phyloP scores from a whole-genome alignment of 2,888 invertebrate genomes.

The Liposcelis brunnea region DNA sequence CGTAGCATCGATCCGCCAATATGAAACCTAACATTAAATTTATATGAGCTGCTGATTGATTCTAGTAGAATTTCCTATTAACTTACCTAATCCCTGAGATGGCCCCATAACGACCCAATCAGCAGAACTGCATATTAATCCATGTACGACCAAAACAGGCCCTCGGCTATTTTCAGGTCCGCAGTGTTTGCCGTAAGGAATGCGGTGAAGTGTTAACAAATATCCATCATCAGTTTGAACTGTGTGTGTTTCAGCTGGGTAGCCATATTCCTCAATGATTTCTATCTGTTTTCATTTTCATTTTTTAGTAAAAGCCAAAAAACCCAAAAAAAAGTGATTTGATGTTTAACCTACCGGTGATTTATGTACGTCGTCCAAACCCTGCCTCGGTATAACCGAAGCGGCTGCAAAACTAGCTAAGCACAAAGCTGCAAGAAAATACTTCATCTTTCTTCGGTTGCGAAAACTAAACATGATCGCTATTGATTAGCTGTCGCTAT shows the following conservation, averaged over 20 bases:
- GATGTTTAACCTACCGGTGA: too few species aligned
- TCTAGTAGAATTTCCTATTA: background rate
- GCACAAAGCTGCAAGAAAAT: too few species aligned
- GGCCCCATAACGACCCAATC: slow-evolving; percentile 20
- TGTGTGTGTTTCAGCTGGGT: slow-evolving; percentile 41
- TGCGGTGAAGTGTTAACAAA: slow-evolving; percentile 57
- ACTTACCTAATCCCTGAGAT: slow-evolving; percentile 18
- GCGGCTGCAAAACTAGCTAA: too few species aligned
- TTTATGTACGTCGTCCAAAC: too few species aligned
- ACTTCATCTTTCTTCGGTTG: too few species aligned
- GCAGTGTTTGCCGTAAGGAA: slow-evolving; percentile 25
- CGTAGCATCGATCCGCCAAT: slow-evolving; percentile 16
- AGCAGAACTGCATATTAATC: slow-evolving; percentile 19
- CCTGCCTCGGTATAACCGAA: too few species aligned
- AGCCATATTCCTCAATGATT: slow-evolving; percentile 41
- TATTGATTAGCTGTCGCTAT: too few species aligned
- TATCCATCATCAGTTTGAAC: slow-evolving; percentile 61
- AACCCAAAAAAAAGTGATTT: too few species aligned
- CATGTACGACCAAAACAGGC: slow-evolving; percentile 19
- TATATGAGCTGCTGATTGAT: too few species aligned
- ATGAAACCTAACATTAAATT: slow-evolving; percentile 6
- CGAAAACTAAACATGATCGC: too few species aligned
- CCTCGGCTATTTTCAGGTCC: slow-evolving; percentile 5
- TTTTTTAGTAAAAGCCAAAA: too few species aligned
- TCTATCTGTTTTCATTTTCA: slow-evolving; percentile 16